Evolutionary conservation across 2,797 vertebrate genomes (phyloP), one percentile per base, ranked within the genome.

Genomic region (Neomorphus geoffroyi): DNA sequence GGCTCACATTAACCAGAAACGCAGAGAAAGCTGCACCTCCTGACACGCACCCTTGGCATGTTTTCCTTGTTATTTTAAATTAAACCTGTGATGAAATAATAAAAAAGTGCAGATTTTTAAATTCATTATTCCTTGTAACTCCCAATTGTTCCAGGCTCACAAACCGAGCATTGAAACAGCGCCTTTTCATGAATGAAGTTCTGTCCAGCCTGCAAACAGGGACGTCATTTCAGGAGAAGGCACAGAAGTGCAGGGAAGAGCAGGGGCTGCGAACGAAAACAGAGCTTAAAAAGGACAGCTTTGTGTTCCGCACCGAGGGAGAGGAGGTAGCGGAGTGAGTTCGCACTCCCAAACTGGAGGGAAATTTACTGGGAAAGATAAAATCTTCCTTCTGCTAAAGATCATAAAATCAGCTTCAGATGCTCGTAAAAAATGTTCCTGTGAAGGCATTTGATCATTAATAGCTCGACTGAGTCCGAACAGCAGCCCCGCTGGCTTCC

Each of bases 131-230:
- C 73, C 89, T 65, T 89, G 92, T 51, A 90, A 50, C 75, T 92
- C 24, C 39, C 61, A 21, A 77, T 75, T 96, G 96, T 94, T 82
- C 80, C 39, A 80, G 89, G 75, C 85, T 97, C 82, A 96, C 96
- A 98, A 95, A 87, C 33, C 56, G 91, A 85, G 95, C 96, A 96
- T 56, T 97, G 95, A 97, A 94, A 92, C 54, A 18, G 77, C 92
- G 96, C 96, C 95, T 94, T 90, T 26, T 37, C 91, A 70, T 97
- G 93, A 97, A 97, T 90, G 93, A 91, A 94, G 90, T 92, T 85
- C 95, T 95, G 96, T 96, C 87, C 91, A 90, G 97, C 51, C 82
- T 79, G 96, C 86, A 50, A 74, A 46, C 86, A 66, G 87, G 74
- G 57, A 18, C 33, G 23, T 45, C 58, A 66, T 62, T 58, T 54